Percentiles rank a stretch among this genome's conserved stretches.
Conservation (phyloP, 2,797 vertebrate genomes). For the Mus minutoides region DNA sequence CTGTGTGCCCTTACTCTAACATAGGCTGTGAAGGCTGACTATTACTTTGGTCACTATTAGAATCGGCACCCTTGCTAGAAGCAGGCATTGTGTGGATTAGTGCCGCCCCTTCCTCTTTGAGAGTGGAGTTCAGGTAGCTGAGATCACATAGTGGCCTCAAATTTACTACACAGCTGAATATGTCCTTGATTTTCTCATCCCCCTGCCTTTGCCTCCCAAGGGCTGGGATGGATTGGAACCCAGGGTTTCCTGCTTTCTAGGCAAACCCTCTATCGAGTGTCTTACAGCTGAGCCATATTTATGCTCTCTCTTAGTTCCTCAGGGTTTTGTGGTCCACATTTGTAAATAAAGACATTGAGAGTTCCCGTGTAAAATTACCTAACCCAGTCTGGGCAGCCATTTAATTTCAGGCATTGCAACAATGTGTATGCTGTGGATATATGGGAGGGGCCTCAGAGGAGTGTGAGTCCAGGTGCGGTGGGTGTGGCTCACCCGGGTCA, state of each 20-base stretch:
- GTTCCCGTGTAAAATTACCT: not conserved
- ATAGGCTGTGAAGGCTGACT: not conserved
- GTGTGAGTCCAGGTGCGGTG: not conserved
- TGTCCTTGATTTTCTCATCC: not conserved
- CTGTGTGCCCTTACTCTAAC: not conserved
- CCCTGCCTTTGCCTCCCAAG: not conserved
- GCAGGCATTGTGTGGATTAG: no score
- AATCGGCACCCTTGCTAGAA: not conserved
- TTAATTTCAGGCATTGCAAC: not conserved
- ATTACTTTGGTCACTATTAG: not conserved
- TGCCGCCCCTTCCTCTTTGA: not conserved
- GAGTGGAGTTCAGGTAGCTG: not conserved
- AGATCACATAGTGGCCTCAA: not conserved
- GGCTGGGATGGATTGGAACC: not conserved
- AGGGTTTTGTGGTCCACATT: no score
- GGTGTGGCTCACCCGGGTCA: no score
- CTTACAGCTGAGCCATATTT: not conserved
- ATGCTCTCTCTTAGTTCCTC: not conserved
- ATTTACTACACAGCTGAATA: not conserved
- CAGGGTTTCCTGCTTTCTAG: not conserved
- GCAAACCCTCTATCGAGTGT: not conserved
- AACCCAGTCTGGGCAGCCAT: not conserved
- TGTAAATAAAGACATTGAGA: not conserved
- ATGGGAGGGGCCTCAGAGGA: not conserved
- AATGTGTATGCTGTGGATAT: accelerated